Percentiles rank a stretch among this genome's conserved stretches.
These are phyloP conservation scores for Tolmerus cingulatus DNA, from an alignment of 2,888 invertebrate genomes.

Conservation along the genomic window DNA sequence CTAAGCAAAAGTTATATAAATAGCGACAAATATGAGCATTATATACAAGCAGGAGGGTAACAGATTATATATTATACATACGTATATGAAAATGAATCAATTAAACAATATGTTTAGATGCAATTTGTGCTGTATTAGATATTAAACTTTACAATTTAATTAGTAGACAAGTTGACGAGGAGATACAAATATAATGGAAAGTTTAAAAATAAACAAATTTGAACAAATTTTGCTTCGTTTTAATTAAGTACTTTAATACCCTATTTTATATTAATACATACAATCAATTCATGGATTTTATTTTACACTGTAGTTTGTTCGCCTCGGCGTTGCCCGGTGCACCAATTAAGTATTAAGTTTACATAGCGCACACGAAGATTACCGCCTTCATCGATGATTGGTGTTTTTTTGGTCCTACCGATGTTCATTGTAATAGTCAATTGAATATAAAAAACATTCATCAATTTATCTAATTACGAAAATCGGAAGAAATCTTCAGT, in stretches of 20 bases:
- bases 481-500: too few species aligned
- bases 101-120: constrained; percentile 45
- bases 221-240: not conserved
- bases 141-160: constrained; percentile 35
- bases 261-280: too few species aligned
- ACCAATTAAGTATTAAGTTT: too few species aligned
- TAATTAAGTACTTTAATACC: not conserved
- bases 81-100: constrained; percentile 17
- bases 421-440: too few species aligned
- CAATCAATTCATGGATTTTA: too few species aligned
- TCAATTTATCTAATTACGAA: too few species aligned
- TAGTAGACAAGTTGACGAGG: constrained; percentile 35
- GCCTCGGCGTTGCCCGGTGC: too few species aligned
- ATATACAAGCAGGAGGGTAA: constrained; percentile 12
- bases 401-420: too few species aligned
- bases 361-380: too few species aligned
- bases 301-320: too few species aligned
- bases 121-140: constrained; percentile 45
- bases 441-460: too few species aligned
- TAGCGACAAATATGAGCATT: not conserved
- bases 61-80: constrained; percentile 34
- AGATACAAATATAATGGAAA: constrained; percentile 28
- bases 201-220: constrained; percentile 25
- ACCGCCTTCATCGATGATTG: too few species aligned
- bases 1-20: not conserved